Percentiles rank a stretch among this genome's conserved stretches.
Conservation (phyloP, 2,888 invertebrate species). For the Shargacucullia verbasci region DNA sequence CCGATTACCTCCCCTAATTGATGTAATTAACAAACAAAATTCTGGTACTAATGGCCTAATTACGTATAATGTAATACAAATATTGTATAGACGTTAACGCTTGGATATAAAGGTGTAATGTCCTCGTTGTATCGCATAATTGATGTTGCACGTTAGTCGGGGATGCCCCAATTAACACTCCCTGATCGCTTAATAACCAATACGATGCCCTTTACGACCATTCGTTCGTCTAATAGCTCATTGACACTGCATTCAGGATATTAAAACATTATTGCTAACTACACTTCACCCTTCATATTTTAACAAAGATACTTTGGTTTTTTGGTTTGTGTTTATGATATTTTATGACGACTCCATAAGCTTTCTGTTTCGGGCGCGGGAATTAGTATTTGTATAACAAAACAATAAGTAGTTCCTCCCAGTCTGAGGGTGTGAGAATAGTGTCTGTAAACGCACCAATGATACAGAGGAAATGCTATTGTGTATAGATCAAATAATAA, state of each 20-base stretch:
- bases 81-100: slow-evolving; percentile 39
- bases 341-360: too few species aligned
- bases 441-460: too few species aligned
- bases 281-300: slow-evolving; percentile 1
- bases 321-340: too few species aligned
- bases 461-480: too few species aligned
- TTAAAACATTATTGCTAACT: slow-evolving; percentile 39
- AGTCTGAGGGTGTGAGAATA: too few species aligned
- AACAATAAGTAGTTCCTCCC: too few species aligned
- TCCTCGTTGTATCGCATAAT: slow-evolving; percentile 53
- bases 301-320: too few species aligned
- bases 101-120: slow-evolving; percentile 49
- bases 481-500: too few species aligned
- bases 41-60: slow-evolving; percentile 44
- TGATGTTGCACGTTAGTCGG: slow-evolving; percentile 56
- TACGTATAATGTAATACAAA: slow-evolving; percentile 47
- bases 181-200: slow-evolving; percentile 71
- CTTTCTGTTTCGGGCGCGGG: too few species aligned
- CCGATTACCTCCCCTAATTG: slow-evolving; percentile 25
- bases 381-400: too few species aligned
- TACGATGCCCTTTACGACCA: slow-evolving; percentile 71
- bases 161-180: slow-evolving; percentile 69
- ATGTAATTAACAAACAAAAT: slow-evolving; percentile 44
- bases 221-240: slow-evolving; percentile 70
- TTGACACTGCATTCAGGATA: slow-evolving; percentile 54